These are phyloP conservation scores for Brachionus calyciflorus DNA, from an alignment of 1,140 invertebrate genomes.

Conservation along the genomic window DNA sequence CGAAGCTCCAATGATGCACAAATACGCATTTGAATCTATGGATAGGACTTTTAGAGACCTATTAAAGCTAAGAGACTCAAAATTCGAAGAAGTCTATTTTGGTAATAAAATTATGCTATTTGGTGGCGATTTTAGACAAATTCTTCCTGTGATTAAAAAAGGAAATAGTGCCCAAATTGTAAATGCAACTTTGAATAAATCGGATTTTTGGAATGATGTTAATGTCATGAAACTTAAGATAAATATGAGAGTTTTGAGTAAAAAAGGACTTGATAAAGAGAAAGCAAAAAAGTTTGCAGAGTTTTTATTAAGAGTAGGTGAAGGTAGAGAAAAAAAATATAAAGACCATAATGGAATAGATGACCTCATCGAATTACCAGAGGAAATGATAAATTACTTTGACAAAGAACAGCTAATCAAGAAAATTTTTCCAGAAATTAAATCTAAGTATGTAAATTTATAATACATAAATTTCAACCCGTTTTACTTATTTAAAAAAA, in stretches of 20 bases:
- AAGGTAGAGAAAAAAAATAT: slow-evolving; percentile 47
- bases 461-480: too few species aligned
- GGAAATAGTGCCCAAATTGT: slow-evolving; percentile 49
- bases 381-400: slow-evolving; percentile 44
- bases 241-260: slow-evolving; percentile 49
- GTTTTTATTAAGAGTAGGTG: slow-evolving; percentile 49
- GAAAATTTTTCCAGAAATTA: too few species aligned
- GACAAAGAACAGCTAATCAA: too few species aligned
- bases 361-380: slow-evolving; percentile 43
- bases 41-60: too few species aligned
- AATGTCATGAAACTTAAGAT: slow-evolving; percentile 44
- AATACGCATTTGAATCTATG: background rate
- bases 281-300: background rate
- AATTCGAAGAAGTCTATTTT: slow-evolving; percentile 49
- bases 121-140: slow-evolving; percentile 53
- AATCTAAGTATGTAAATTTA: too few species aligned
- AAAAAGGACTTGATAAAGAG: slow-evolving; percentile 47
- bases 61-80: slow-evolving; percentile 14
- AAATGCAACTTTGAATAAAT: slow-evolving; percentile 50
- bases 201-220: slow-evolving; percentile 49
- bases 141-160: slow-evolving; percentile 49
- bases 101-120: slow-evolving; percentile 51
- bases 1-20: slow-evolving; percentile 50
- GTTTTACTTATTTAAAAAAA: too few species aligned
- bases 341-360: slow-evolving; percentile 49